These are phyloP conservation scores for Eumaeus atala DNA, from an alignment of 1,140 invertebrate genomes.

Conservation along the genomic window DNA sequence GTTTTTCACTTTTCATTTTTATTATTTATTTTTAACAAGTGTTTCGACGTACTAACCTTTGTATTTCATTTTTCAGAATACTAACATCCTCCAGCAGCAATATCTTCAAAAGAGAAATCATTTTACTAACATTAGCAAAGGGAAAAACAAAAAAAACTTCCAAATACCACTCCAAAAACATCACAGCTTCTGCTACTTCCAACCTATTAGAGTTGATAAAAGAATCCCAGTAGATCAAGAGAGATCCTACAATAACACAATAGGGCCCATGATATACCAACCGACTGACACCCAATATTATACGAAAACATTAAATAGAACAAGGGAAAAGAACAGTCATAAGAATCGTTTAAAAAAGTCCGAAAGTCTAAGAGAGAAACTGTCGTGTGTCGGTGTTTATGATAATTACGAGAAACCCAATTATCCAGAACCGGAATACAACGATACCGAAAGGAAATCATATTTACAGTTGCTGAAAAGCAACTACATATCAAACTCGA, in stretches of 20 bases:
- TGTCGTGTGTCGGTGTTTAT: slow-evolving; percentile 68
- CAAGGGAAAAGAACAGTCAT: slow-evolving; percentile 59
- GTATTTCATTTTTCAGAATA: slow-evolving; percentile 69
- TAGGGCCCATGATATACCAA: slow-evolving; percentile 62
- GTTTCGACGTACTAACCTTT: slow-evolving; percentile 42
- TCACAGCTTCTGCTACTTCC: slow-evolving; percentile 80
- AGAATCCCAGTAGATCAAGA: slow-evolving; percentile 61
- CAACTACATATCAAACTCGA: slow-evolving; percentile 67
- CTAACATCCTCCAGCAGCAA: slow-evolving; percentile 73
- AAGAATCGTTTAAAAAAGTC: slow-evolving; percentile 69
- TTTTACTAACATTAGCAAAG: slow-evolving; percentile 65
- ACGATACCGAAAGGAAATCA: slow-evolving; percentile 66
- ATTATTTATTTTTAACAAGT: slow-evolving; percentile 27
- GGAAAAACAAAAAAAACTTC: slow-evolving; percentile 75
- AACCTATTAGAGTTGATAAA: slow-evolving; percentile 74
- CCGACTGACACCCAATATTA: slow-evolving; percentile 60
- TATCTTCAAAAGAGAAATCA: slow-evolving; percentile 71
- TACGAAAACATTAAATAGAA: slow-evolving; percentile 69
- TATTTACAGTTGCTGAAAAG: slow-evolving; percentile 66
- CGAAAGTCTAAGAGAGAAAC: slow-evolving; percentile 66
- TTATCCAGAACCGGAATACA: slow-evolving; percentile 72
- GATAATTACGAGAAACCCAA: slow-evolving; percentile 62
- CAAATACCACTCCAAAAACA: slow-evolving; percentile 80
- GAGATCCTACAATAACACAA: slow-evolving; percentile 66
- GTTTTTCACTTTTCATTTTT: slow-evolving; percentile 34